Conservation (phyloP, 1,140 invertebrate species). For the Bombus pyrosoma region DNA sequence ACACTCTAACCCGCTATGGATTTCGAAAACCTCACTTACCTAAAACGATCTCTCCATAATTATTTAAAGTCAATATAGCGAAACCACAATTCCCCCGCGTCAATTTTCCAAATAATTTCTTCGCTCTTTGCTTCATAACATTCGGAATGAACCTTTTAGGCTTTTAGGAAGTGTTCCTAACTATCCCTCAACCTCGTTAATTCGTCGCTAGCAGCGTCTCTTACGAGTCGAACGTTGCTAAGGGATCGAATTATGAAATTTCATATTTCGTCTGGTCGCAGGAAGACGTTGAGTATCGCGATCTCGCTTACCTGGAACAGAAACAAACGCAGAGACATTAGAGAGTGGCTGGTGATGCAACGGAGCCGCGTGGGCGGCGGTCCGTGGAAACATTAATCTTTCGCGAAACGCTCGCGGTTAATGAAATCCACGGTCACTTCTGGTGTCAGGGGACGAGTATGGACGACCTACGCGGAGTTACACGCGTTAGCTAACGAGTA, state of each 20-base stretch:
- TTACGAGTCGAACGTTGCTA: neutral
- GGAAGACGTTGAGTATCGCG: neutral
- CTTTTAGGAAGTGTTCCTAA: neutral
- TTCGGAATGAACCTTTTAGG: neutral
- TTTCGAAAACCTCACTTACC: too few species aligned
- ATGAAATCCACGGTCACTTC: constrained; percentile 59
- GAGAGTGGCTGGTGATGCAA: constrained; percentile 41
- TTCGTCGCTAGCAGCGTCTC: neutral
- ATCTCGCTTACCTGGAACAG: constrained; percentile 75
- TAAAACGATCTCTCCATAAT: too few species aligned
- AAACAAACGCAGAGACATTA: constrained; percentile 58
- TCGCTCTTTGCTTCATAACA: neutral
- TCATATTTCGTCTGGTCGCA: neutral
- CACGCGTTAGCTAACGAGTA: neutral
- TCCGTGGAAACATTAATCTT: constrained; percentile 61
- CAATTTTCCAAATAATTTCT: neutral
- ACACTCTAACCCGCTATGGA: too few species aligned
- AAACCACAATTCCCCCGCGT: too few species aligned
- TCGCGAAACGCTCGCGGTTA: constrained; percentile 47
- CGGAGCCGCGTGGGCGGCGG: neutral
- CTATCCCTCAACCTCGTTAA: neutral
- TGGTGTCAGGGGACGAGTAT: neutral
- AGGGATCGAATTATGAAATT: neutral
- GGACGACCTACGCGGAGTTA: constrained; percentile 22
- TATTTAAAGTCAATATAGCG: too few species aligned